Base-by-base conservation (phyloP, 2,113 vertebrate species). In the Sclerurus mexicanus region DNA sequence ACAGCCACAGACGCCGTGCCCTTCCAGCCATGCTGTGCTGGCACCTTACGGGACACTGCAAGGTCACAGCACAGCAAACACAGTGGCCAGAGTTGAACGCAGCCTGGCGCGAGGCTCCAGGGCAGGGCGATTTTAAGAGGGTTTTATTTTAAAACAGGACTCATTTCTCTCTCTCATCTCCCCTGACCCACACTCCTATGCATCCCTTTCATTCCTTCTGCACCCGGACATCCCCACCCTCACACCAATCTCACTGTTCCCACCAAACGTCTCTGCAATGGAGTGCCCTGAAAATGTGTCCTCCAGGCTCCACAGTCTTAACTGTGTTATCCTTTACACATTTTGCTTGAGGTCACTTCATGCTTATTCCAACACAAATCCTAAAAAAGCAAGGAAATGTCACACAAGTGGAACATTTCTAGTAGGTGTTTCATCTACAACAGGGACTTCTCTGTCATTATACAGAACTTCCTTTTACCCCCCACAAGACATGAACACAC, bases 21-120 rank as follows among this genome's bases (percentile, higher is more conserved):
- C 55, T 50, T 37, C 37, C 2, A 1, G 64, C 75, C 1, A 0
- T 14, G 44, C 71, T 14, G 8, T 0, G 0, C 44, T 24, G 2
- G 40, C 66, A 35, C 69, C 71, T 19, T 7, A 42, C 20, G 4
- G 4, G 78, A 42, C 5, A 0, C 85, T 50, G 47, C 87, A 86
- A 91, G 85, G 93, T 84, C 85, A 7, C 63, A 58, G 62, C 50
- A 23, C 2, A n/a, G 49, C 85, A 53, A 47, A 7, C 18, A 39
- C 53, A 37, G 40, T 40, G 40, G 40, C 53, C 44, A 33, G 28
- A 27, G 33, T 25, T 47, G 28, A 50, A 28, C 53, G 40, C 27
- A 46, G 42, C 63, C 58, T 53, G 33, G 11, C 11, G 1, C 6
- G 0, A 30, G 62, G 44, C 52, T 63, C 39, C 8, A 5, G 78